Base-by-base conservation (phyloP, 2,888 invertebrate species). In the Hydraecia micacea region DNA sequence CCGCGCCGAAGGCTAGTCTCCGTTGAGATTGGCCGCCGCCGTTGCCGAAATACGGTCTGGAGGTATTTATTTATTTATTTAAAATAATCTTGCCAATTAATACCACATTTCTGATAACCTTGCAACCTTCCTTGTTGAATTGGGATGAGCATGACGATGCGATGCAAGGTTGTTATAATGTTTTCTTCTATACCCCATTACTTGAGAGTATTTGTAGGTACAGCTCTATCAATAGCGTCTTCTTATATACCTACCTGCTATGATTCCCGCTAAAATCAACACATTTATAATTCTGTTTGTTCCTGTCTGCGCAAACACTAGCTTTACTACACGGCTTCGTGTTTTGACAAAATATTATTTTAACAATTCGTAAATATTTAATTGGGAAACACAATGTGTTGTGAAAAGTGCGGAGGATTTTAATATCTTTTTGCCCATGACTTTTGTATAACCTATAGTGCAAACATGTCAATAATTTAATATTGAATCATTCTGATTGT, bases 341-440 rank as follows among this genome's bases (percentile, higher is more conserved):
- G 60, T 77, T 75, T 32, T 58, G 9, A 73, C 36, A 49, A 67
- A 77, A 75, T 78, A 75, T 77, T 77, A 60, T 77, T 68, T 77
- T 65, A 77, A 72, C 62, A 73, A 72, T 46, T 32, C 13, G 42
- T 68, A 46, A 84, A 84, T 76, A 80, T 76, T 80, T 80, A 67
- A 72, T 36, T 46, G 21, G 25, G n/a, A 49, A 69, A 25, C 21
- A 52, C 8, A 28, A 28, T 73, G 32, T 28, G 28, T 52, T 63
- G 52, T 28, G 2, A 55, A 76, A 52, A 55, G 36, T 32, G 21
- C 2, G 21, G 0, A 15, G n/a, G 28, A 36, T 62, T 73, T 62
- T 46, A 49, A 36, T 60, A 52, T 39, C 0, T 46, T 74, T 73
- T 68, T 49, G 11, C 15, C 21, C 42, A 21, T 80, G n/a, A 58